phyloP scores from a whole-genome alignment of 2,797 vertebrate species.

The Myotis findleyi region DNA sequence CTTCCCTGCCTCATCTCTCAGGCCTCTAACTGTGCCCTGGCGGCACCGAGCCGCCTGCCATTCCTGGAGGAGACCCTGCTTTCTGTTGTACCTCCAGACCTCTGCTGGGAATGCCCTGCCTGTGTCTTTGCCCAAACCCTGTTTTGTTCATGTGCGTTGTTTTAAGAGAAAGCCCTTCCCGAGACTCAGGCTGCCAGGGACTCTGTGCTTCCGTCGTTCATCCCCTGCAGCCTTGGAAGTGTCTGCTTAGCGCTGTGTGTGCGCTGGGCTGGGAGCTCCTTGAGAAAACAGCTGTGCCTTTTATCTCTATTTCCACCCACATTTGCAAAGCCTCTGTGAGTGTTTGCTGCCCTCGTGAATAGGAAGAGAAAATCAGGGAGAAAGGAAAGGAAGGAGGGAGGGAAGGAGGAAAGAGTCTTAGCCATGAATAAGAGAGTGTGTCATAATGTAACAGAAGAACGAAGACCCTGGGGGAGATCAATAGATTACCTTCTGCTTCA shows the following conservation, averaged over 20 bases:
- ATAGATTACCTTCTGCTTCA: not conserved
- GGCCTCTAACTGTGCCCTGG: not conserved
- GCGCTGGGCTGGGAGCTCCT: not conserved
- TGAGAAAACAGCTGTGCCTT: not conserved
- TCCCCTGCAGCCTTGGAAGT: not conserved
- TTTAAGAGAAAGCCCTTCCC: not conserved
- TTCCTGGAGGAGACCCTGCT: not conserved
- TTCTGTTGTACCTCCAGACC: not conserved
- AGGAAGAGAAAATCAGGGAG: not conserved
- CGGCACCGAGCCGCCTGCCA: not conserved
- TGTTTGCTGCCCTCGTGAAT: not conserved
- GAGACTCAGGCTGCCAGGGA: not conserved
- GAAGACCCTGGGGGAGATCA: not conserved
- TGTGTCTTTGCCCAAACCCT: not conserved
- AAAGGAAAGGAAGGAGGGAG: not conserved
- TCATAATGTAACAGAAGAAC: not conserved
- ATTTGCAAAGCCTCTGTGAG: not conserved
- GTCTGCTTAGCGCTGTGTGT: not conserved
- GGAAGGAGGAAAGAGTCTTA: not conserved
- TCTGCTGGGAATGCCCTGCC: not conserved
- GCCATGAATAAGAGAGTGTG: not conserved
- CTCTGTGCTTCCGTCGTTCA: not conserved
- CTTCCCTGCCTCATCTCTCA: not conserved
- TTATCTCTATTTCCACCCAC: not conserved
- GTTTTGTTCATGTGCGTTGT: not conserved